These are phyloP conservation scores for Bombyx mori DNA, from an alignment of 1,140 invertebrate species.

Conservation along the genomic window ASM3026992v2 NC_085135.1:9327501-9328000, in stretches of 20 bases:
- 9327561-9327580: neutral
- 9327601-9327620: constrained; percentile 1
- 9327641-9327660: neutral
- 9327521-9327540: constrained; percentile 2
- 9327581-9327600: constrained; percentile 1
- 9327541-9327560: constrained; percentile 1
- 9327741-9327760: neutral
- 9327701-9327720: neutral
- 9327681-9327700: neutral
- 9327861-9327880: neutral
- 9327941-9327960: constrained; percentile 25
- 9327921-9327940: constrained; percentile 25
- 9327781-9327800: constrained; percentile 2
- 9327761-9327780: neutral
- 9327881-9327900: constrained; percentile 9
- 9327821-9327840: constrained; percentile 5
- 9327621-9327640: neutral
- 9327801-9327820: neutral
- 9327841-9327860: constrained; percentile 3
- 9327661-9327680: constrained; percentile 1
- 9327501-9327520: neutral
- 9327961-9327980: constrained; percentile 6
- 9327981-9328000: constrained; percentile 11
- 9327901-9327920: constrained; percentile 41
- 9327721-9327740: neutral